Percentiles rank a stretch among this genome's conserved stretches.
Conservation (phyloP, 1,140 invertebrate genomes). For the Sogatella furcifera region DNA sequence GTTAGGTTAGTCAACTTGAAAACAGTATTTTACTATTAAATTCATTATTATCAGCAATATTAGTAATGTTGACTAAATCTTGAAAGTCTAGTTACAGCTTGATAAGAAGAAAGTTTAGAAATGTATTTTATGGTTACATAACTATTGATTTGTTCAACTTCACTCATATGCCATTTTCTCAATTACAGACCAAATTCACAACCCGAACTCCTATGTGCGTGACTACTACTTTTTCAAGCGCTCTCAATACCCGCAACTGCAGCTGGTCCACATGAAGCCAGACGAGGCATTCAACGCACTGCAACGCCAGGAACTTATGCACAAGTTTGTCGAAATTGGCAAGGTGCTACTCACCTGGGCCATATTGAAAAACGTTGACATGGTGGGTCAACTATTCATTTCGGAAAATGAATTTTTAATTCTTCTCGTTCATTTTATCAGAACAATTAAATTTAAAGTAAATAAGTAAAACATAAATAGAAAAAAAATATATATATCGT, state of each 20-base stretch:
- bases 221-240: slow-evolving; percentile 99
- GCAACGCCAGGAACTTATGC: slow-evolving; percentile 82
- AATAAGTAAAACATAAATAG: too few relatives aligned
- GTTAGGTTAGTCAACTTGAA: too few relatives aligned
- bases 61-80: neutral
- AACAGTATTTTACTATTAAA: too few relatives aligned
- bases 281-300: slow-evolving; percentile 83
- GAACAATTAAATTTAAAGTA: too few relatives aligned
- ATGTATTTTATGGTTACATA: too few relatives aligned
- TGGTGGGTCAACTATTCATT: slow-evolving; percentile 52
- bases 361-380: slow-evolving; percentile 80
- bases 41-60: too few relatives aligned
- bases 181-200: slow-evolving; percentile 82
- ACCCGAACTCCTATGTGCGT: slow-evolving; percentile 84
- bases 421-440: too few relatives aligned
- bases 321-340: slow-evolving; percentile 95
- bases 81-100: too few relatives aligned
- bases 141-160: too few relatives aligned
- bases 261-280: slow-evolving; percentile 87
- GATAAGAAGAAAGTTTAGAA: too few relatives aligned
- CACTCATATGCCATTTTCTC: slow-evolving; percentile 10
- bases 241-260: slow-evolving; percentile 94
- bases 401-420: too few relatives aligned
- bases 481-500: too few relatives aligned
- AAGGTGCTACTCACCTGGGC: slow-evolving; percentile 86